Evolutionary conservation across 92 coral and sea anemone species (phyloP).

Genomic region (Metridium senile): DNA sequence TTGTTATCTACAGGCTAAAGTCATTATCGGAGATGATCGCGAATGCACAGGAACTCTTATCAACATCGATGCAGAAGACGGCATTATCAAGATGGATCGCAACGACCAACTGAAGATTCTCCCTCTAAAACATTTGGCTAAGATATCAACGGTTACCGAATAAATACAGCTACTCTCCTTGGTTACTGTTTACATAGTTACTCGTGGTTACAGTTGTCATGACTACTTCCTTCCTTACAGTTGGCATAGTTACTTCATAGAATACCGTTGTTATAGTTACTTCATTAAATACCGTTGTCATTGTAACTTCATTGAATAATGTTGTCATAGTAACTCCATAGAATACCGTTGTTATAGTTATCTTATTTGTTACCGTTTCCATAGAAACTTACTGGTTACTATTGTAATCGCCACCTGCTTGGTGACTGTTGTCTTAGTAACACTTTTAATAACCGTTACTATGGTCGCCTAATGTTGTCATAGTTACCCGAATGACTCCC

Average conservation of each 20-base stretch:
- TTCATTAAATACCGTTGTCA: background rate
- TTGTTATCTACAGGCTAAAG: too few species aligned
- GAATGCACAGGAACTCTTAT: slow-evolving; percentile 93
- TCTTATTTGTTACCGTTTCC: background rate
- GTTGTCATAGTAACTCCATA: background rate
- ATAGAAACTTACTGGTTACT: background rate
- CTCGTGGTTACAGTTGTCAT: background rate
- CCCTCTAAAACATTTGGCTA: slow-evolving; percentile 81
- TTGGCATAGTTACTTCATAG: background rate
- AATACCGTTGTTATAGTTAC: background rate
- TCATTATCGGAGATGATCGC: slow-evolving; percentile 83
- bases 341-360: too few species aligned
- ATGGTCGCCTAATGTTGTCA: background rate
- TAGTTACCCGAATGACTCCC: too few species aligned
- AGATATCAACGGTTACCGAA: slow-evolving; percentile 65
- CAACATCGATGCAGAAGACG: slow-evolving; percentile 93
- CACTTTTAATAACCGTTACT: background rate
- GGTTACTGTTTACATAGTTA: background rate
- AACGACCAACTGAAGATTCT: slow-evolving; percentile 88
- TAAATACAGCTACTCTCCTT: slow-evolving; percentile 2
- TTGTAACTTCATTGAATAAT: too few species aligned
- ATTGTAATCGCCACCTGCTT: too few species aligned
- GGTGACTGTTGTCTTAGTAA: background rate
- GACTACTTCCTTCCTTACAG: too few species aligned
- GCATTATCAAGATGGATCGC: slow-evolving; percentile 94